Base-by-base conservation (phyloP, 2,888 invertebrate genomes). In the Pandemis corylana region DNA sequence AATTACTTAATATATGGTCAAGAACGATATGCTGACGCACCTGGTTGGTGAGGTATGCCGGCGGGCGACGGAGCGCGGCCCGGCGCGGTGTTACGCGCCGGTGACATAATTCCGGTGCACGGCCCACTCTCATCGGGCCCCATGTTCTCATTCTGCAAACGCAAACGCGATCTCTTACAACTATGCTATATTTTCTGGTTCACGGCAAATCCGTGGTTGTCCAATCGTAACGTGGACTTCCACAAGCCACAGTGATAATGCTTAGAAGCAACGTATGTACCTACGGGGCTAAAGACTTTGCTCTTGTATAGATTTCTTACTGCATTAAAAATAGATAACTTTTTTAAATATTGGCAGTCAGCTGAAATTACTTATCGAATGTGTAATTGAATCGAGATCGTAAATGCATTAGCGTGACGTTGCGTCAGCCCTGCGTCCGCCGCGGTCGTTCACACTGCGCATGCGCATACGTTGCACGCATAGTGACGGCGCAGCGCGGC, bases 71-170 rank as follows among this genome's bases (percentile, higher is more conserved):
- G n/a, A 7, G 7, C 51, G n/a, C 51, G 5, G 13, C 13, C 5
- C 51, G 51, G 13, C 13, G 51, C 65, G 69, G 44, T 59, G 77
- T 78, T 77, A 77, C 77, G 76, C 63, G 42, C 68, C 36, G 61
- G 61, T 77, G 78, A 77, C 77, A 77, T 76, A 77, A 78, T 71
- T 15, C 61, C 20, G 20, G 44, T 66, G 68, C 71, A 72, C 69
- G 67, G 67, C 67, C 42, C 67, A 72, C 51, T 68, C n/a, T 62
- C n/a, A n/a, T n/a, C 41, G 15, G 42, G 15, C 1, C 46, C 49
- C 63, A 59, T 72, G 74, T 76, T 78, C 69, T 74, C 69, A 77
- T 76, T 72, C 75, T 77, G 64, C 65, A 69, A 76, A 76, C 76
- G 77, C 65, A 65, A 66, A 71, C 67, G 59, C 67, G n/a, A 51